Evolutionary conservation across 2,797 vertebrate genomes (phyloP), one percentile per base, ranked within the genome.

Genomic region (Alfaro cultratus): DNA sequence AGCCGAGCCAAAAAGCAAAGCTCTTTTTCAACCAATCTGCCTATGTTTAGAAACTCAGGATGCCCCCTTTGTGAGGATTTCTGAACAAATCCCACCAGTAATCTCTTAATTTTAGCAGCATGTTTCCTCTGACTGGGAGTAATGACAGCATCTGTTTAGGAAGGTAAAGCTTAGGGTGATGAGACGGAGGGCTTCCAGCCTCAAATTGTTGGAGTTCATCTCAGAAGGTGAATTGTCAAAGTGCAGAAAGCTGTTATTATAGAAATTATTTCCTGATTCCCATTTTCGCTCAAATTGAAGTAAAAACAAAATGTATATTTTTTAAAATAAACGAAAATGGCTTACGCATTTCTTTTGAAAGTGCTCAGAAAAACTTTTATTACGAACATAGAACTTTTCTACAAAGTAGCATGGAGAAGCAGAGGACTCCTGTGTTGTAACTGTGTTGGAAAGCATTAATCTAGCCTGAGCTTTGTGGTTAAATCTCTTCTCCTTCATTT

Each of bases 361-460:
- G 16, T 21, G 31, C 31, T 64, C 16, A 36, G 62, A 68, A 68
- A 68, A 36, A 41, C 6, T 1, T 39, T 67, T 15, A 5, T 43
- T n/a, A 29, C 12, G n/a, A 60, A 1, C 57, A 60, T 0, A 13
- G 41, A 67, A 67, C 15, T 39, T 39, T 23, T 16, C 62, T 4
- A 21, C 34, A 39, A 23, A 67, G 36, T 5, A 12, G 36, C 34
- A 5, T 1, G 41, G 34, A 23, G 34, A 12, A 26, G 34, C 2
- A 9, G 64, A 10, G 18, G 31, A 60, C 60, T 71, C 26, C 26
- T 26, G 41, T 45, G 68, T 71, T 71, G 41, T 15, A 71, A 70
- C 67, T 70, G 5, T 43, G 64, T 45, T 60, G 29, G 29, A 31
- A 70, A 45, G 57, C 31, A 71, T 71, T 71, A 45, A 71, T 71